Evolutionary conservation across 2,888 invertebrate genomes (phyloP).

Genomic region (Scaptomyza tumidula): DNA sequence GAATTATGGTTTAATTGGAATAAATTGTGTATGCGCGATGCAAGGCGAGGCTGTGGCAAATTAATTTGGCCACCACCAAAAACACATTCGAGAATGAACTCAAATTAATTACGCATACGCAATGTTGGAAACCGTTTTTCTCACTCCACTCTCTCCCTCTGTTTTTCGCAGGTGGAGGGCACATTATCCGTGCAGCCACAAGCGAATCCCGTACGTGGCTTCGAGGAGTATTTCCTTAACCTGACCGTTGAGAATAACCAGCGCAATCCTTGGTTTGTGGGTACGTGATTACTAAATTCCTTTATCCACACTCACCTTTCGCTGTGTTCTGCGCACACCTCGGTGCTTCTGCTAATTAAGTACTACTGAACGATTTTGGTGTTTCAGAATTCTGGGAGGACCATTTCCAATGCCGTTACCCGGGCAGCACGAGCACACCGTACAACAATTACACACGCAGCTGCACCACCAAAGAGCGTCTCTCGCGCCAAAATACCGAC

Average conservation of each 20-base stretch:
- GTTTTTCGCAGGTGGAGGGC: conserved; percentile 88
- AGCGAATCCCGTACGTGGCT: conserved; percentile 94
- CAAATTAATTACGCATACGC: conserved; percentile 70
- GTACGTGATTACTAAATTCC: conserved; percentile 86
- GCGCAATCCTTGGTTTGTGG: conserved; percentile 98
- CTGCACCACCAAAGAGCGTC: conserved; percentile 92
- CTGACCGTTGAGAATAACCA: conserved; percentile 94
- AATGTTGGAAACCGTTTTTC: conserved; percentile 19
- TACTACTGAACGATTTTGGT: background rate
- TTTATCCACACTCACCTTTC: background rate
- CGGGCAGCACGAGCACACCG: conserved; percentile 91
- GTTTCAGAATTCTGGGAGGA: conserved; percentile 96
- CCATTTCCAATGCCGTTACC: conserved; percentile 95
- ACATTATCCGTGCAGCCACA: conserved; percentile 97
- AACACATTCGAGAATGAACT: conserved; percentile 28
- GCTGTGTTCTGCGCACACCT: background rate
- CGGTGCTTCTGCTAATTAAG: conserved; percentile 1
- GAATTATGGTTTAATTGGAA: conserved; percentile 78
- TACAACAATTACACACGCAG: conserved; percentile 90
- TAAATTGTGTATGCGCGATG: conserved; percentile 67
- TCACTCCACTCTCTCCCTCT: conserved; percentile 5
- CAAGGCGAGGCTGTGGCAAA: conserved; percentile 35
- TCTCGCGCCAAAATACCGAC: conserved; percentile 91
- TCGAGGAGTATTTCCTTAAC: conserved; percentile 93
- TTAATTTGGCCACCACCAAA: conserved; percentile 54